Evolutionary conservation across 2,797 vertebrate species (phyloP).

Genomic region (Ispidina picta): DNA sequence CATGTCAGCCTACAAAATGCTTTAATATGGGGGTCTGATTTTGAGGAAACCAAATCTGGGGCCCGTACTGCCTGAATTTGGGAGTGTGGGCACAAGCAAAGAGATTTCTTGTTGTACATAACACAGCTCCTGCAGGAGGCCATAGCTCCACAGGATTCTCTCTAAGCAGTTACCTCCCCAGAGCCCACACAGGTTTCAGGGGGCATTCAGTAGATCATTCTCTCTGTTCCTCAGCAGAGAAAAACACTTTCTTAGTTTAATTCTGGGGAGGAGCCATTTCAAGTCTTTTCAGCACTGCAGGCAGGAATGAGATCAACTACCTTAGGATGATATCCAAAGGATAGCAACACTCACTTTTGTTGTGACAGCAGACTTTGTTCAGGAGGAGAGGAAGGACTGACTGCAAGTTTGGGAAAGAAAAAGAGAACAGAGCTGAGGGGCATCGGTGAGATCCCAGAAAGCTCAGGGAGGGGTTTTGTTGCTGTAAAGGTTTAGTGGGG

Average conservation of each 20-base stretch:
- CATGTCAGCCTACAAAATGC: neutral
- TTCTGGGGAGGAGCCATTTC: neutral
- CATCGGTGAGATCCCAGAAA: neutral
- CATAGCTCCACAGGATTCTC: neutral
- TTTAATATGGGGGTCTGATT: neutral
- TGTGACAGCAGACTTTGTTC: neutral
- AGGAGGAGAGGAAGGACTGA: neutral
- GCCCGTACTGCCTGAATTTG: neutral
- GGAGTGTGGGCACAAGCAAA: neutral
- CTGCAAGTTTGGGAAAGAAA: neutral
- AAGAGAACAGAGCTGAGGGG: neutral
- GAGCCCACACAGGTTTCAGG: neutral
- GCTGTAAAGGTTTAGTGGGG: neutral
- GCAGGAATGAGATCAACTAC: neutral
- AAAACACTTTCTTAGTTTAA: neutral
- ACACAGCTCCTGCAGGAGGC: neutral
- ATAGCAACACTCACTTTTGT: conserved; percentile 2
- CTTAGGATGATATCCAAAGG: neutral
- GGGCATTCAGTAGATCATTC: neutral
- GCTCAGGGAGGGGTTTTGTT: neutral
- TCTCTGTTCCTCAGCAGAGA: neutral
- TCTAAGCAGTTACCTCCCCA: neutral
- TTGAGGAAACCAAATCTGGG: rapidly evolving
- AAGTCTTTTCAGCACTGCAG: neutral
- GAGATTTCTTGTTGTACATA: neutral